phyloP scores from a whole-genome alignment of 2,797 vertebrate genomes.

The Acipenser transmontanus region DNA sequence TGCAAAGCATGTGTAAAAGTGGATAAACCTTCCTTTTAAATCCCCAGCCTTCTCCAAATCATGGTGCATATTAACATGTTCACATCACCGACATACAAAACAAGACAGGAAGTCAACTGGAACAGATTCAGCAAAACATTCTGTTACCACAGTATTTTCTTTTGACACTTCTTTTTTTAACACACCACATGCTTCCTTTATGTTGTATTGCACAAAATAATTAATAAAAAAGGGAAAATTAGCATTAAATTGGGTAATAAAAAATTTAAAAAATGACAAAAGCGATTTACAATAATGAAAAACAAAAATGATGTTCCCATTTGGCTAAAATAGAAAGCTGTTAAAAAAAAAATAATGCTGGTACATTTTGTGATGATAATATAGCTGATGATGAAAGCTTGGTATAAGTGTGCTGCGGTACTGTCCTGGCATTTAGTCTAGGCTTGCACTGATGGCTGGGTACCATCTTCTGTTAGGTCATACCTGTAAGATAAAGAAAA shows the following conservation, averaged over 20 bases:
- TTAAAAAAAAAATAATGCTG: slow-evolving; percentile 59
- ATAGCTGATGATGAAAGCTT: slow-evolving; percentile 31
- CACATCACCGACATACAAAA: slow-evolving; percentile 45
- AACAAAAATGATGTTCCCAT: slow-evolving; percentile 42
- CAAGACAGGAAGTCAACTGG: slow-evolving; percentile 32
- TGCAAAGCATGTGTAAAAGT: not conserved
- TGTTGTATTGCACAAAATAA: slow-evolving; percentile 36
- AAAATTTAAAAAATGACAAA: slow-evolving; percentile 39
- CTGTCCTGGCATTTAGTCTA: slow-evolving; percentile 44
- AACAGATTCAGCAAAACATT: slow-evolving; percentile 27
- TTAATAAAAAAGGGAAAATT: slow-evolving; percentile 35
- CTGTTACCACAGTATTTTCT: slow-evolving; percentile 33
- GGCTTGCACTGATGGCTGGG: slow-evolving; percentile 45
- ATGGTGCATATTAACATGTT: slow-evolving; percentile 72
- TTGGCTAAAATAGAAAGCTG: slow-evolving; percentile 52
- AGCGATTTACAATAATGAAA: slow-evolving; percentile 41
- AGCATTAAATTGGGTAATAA: slow-evolving; percentile 39
- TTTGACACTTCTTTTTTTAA: slow-evolving; percentile 17
- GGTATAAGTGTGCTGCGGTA: slow-evolving; percentile 16
- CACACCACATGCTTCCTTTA: slow-evolving; percentile 33
- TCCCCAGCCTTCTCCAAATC: slow-evolving; percentile 17
- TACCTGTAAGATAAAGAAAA: slow-evolving; percentile 61
- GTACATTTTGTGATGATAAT: slow-evolving; percentile 39
- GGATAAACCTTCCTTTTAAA: slow-evolving; percentile 16
- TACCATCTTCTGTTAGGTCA: slow-evolving; percentile 84